Conservation (phyloP, 2,888 invertebrate genomes). For the Drosophila imparisetae region DNA sequence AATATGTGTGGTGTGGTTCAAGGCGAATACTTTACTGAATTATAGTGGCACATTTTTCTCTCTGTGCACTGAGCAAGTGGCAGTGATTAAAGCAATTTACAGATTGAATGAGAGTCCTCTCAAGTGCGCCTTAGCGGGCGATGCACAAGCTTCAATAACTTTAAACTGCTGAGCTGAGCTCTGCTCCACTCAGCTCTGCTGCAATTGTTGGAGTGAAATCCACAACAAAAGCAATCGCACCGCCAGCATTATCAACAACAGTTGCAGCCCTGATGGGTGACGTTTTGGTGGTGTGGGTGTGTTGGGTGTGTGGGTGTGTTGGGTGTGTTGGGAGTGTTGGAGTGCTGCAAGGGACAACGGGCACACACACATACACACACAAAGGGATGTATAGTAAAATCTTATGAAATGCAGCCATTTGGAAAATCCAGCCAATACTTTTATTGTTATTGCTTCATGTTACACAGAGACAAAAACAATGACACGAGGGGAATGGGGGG, state of each 20-base stretch:
- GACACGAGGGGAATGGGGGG: slow-evolving; percentile 12
- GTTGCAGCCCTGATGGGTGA: slow-evolving; percentile 26
- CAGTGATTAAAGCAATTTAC: slow-evolving; percentile 78
- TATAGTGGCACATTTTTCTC: not conserved
- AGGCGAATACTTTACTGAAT: not conserved
- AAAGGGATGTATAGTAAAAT: slow-evolving; percentile 42
- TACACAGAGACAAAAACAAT: slow-evolving; percentile 37
- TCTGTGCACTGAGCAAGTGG: not conserved
- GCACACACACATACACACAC: not conserved
- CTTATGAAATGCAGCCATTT: slow-evolving; percentile 76
- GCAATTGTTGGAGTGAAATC: slow-evolving; percentile 49
- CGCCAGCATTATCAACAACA: slow-evolving; percentile 53
- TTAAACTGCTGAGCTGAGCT: slow-evolving; percentile 65
- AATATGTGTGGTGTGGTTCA: not conserved
- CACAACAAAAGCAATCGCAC: slow-evolving; percentile 29
- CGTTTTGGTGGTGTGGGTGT: not conserved
- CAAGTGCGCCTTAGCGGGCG: slow-evolving; percentile 47
- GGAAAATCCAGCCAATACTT: slow-evolving; percentile 81
- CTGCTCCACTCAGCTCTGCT: slow-evolving; percentile 7
- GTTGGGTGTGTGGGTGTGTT: not conserved
- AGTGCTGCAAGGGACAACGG: slow-evolving; percentile 9
- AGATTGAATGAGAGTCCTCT: slow-evolving; percentile 68
- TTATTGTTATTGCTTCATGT: slow-evolving; percentile 79
- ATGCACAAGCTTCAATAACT: slow-evolving; percentile 66
- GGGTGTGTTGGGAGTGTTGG: not conserved